A percentile compares a stretch with the other conserved stretches of the same genome.
Evolutionary conservation across 2,797 vertebrate species (phyloP).

Genomic region (Coreius guichenoti): DNA sequence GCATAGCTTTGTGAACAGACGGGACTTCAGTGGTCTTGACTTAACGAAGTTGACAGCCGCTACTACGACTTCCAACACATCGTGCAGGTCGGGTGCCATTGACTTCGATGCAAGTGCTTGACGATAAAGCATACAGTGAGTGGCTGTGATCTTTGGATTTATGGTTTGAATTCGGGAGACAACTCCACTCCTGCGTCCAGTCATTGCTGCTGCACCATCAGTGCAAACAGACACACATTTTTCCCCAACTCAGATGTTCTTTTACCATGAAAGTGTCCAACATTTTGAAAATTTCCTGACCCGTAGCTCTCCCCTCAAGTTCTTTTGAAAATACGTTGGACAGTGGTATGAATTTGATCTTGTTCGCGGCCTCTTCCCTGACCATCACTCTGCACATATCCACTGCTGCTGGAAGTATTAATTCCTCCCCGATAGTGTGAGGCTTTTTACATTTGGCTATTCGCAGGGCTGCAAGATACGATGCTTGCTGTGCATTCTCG

Average conservation of each 20-base stretch:
- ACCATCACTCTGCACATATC: background rate
- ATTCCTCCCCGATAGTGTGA: background rate
- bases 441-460: background rate
- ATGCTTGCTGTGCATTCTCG: slow-evolving; percentile 1
- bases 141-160: too few species aligned
- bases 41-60: background rate
- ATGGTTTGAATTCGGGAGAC: too few species aligned
- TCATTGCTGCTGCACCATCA: too few species aligned
- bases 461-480: background rate
- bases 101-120: too few species aligned
- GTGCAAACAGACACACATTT: too few species aligned
- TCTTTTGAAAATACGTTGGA: background rate
- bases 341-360: background rate
- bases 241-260: too few species aligned
- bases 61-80: background rate
- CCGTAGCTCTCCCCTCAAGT: background rate
- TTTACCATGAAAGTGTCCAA: background rate
- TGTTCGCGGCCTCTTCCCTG: background rate
- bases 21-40: background rate
- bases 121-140: too few species aligned
- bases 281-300: background rate
- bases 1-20: background rate
- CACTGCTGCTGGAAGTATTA: background rate
- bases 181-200: too few species aligned
- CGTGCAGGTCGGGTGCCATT: too few species aligned